Conservation (phyloP, 1,140 invertebrate genomes). For the Dryas iulia region DNA sequence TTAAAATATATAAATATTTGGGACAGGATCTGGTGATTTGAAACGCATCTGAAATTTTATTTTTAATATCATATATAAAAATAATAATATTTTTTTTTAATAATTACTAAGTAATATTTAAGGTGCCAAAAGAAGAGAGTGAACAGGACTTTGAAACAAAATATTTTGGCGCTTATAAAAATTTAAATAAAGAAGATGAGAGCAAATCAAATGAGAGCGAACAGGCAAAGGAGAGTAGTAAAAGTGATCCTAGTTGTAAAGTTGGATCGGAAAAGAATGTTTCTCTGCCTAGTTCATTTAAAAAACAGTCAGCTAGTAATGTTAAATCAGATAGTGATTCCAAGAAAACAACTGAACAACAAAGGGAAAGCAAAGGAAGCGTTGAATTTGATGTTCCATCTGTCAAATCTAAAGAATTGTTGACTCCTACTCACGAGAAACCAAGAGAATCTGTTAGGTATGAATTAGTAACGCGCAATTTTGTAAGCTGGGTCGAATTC, state of each 20-base stretch:
- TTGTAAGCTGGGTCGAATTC: no score
- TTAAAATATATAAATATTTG: no score
- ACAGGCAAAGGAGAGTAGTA: conserved; percentile 2
- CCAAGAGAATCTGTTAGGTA: conserved; percentile 44
- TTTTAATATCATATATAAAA: no score
- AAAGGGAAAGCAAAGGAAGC: conserved; percentile 27
- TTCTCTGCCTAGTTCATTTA: conserved; percentile 30
- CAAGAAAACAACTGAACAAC: conserved; percentile 1
- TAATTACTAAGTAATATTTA: conserved; percentile 4
- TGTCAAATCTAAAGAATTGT: conserved; percentile 33
- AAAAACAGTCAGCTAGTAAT: conserved; percentile 17
- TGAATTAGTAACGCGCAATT: background rate
- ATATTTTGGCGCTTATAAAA: conserved; percentile 63
- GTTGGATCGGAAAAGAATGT: conserved; percentile 15
- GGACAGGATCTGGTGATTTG: no score
- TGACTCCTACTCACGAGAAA: conserved; percentile 28
- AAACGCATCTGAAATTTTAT: no score
- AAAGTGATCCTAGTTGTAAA: conserved; percentile 6
- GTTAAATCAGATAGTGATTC: background rate
- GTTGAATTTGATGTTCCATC: conserved; percentile 14
- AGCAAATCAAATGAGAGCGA: conserved; percentile 16
- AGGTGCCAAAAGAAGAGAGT: conserved; percentile 60
- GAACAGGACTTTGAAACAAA: conserved; percentile 69
- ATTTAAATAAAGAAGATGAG: conserved; percentile 37
- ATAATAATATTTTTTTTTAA: background rate